A percentile compares a stretch with the other conserved stretches of the same genome.
Conservation (phyloP, 2,797 vertebrate genomes). For the Eulemur mongoz region DNA sequence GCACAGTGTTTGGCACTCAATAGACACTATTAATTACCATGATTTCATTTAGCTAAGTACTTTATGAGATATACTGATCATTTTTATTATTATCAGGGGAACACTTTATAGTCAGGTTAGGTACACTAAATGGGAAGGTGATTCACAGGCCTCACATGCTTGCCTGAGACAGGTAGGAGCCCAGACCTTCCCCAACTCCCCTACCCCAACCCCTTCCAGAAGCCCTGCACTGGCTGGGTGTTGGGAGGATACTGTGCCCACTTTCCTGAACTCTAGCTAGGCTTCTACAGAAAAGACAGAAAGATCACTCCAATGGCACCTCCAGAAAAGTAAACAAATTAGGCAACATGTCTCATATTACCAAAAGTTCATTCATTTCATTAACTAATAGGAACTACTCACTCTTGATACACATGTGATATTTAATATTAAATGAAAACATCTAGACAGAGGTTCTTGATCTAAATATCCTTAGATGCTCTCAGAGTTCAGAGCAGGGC, state of each 20-base stretch:
- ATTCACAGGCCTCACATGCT: neutral
- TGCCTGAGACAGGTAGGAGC: constrained; percentile 12
- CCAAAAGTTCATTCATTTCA: constrained; percentile 25
- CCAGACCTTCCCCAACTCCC: neutral
- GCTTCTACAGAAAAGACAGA: constrained; percentile 2
- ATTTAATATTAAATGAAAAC: constrained; percentile 22
- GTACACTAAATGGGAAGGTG: neutral
- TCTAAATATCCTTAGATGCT: constrained; percentile 17
- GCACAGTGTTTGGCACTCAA: neutral
- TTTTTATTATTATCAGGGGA: constrained; percentile 47
- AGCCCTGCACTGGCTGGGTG: neutral
- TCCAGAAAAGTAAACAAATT: constrained; percentile 12
- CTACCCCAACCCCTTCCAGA: neutral
- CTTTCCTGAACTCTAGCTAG: neutral
- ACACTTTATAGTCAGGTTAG: neutral
- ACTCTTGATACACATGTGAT: neutral
- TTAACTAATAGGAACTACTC: neutral
- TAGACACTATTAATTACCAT: neutral
- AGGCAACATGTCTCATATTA: neutral
- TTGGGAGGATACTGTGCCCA: neutral
- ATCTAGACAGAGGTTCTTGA: neutral
- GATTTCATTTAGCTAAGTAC: constrained; percentile 16
- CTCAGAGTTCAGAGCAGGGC: neutral
- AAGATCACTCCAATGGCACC: neutral
- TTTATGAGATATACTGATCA: neutral